Evolutionary conservation across 2,888 invertebrate genomes (phyloP).

Genomic region (Pelosia muscerda): DNA sequence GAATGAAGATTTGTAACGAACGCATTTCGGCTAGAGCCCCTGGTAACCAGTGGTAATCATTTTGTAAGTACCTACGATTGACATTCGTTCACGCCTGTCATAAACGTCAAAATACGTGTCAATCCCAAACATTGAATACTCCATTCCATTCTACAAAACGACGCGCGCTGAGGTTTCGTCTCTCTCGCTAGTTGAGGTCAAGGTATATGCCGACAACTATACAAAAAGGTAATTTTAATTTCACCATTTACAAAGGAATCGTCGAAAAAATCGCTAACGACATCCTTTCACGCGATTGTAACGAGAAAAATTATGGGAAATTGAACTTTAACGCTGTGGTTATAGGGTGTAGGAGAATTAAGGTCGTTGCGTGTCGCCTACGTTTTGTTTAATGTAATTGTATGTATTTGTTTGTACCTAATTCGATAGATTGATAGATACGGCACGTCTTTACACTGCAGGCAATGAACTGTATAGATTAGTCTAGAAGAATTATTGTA

Average conservation of each 20-base stretch:
- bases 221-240: slow-evolving; percentile 33
- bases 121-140: no score
- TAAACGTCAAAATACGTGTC: no score
- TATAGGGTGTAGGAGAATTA: slow-evolving; percentile 7
- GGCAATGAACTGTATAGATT: not conserved
- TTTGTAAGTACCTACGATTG: no score
- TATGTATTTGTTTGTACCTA: slow-evolving; percentile 9
- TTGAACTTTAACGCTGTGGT: accelerated
- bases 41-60: no score
- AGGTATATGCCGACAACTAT: no score
- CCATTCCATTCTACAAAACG: no score
- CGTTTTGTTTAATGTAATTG: slow-evolving; percentile 15
- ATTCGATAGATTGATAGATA: slow-evolving; percentile 20
- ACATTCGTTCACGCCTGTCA: no score
- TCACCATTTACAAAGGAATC: slow-evolving; percentile 22
- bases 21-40: no score
- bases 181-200: no score
- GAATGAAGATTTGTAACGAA: no score
- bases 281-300: slow-evolving; percentile 29
- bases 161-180: no score
- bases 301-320: not conserved
- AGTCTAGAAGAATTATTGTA: no score
- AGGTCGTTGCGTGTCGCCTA: slow-evolving; percentile 28
- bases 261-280: slow-evolving; percentile 30
- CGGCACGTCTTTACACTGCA: not conserved